Evolutionary conservation across 2,797 vertebrate species (phyloP), one percentile per base, ranked within the genome.

Genomic region (Echeneis naucrates): DNA sequence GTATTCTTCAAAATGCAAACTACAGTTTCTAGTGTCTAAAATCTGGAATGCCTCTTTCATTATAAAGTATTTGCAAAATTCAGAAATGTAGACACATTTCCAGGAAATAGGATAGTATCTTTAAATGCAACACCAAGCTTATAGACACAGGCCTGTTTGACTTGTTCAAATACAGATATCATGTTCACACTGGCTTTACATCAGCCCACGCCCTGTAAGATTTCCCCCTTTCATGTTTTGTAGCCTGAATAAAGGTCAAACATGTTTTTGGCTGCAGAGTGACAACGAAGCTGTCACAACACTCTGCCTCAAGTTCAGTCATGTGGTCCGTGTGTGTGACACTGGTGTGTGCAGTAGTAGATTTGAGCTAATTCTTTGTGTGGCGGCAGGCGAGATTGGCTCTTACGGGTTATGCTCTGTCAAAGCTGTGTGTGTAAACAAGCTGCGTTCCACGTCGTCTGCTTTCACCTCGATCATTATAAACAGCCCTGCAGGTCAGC

Each of bases 361-460:
- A 45, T 55, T 48, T 52, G 45, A 68, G 54, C 42, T 53, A 11
- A 0, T 35, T 32, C 60, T 58, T 58, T 62, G 68, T 27, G 52
- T 40, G 63, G 37, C 17, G 8, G 60, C 67, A 77, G 79, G 81
- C 81, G 66, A 81, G 80, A 76, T 81, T 57, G 47, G 53, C 75
- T 80, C 78, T 19, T 48, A 24, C 38, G 63, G 77, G 81, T 80
- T 80, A 72, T n/a, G 77, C 48, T 80, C 75, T 56, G 62, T 77
- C 64, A 83, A 55, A 79, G 62, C 57, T 81, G 70, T 64, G 19
- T 83, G 72, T 77, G 85, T 89, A 81, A 90, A 90, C 82, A 88
- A 69, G 56, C 69, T 8, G 32, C 17, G 32, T 83, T 88, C 81
- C 87, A 81, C 84, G 78, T 87, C 80, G 67, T 81, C 75, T 79